Percentiles rank a stretch among this genome's conserved stretches.
Evolutionary conservation across 1,140 invertebrate genomes (phyloP).

Genomic region (Cydia amplana): DNA sequence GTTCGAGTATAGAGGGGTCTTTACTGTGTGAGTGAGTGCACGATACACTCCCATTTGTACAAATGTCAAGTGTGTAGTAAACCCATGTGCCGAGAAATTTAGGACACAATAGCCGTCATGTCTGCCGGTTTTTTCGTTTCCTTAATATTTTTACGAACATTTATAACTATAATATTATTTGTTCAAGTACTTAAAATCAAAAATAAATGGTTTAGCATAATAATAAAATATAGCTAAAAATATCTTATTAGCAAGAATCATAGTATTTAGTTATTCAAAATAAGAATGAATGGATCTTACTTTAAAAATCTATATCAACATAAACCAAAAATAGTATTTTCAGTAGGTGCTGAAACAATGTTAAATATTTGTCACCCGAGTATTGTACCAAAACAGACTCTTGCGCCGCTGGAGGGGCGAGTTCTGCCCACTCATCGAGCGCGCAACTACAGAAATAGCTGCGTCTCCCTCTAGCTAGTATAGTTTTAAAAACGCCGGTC

Average conservation of each 20-base stretch:
- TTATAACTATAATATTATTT: too few species aligned
- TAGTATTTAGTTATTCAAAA: background rate
- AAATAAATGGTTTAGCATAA: too few species aligned
- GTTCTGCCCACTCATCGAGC: constrained; percentile 63
- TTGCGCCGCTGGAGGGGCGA: constrained; percentile 65
- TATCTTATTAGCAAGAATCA: background rate
- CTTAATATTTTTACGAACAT: background rate
- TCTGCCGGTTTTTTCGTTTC: background rate
- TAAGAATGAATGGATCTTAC: too few species aligned
- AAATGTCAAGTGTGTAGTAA: constrained; percentile 58
- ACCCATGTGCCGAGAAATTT: constrained; percentile 42
- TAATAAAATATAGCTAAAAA: background rate
- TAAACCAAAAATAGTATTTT: constrained; percentile 23
- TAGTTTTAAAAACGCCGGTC: constrained; percentile 35
- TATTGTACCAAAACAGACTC: constrained; percentile 67
- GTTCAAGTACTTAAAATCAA: too few species aligned
- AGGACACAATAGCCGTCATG: background rate
- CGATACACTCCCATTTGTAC: constrained; percentile 64
- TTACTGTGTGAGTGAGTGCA: constrained; percentile 70
- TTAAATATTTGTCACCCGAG: constrained; percentile 66
- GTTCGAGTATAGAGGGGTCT: constrained; percentile 46
- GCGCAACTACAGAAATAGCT: constrained; percentile 54
- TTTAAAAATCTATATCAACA: background rate
- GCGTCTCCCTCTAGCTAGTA: constrained; percentile 54
- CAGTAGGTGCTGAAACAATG: constrained; percentile 36